These are phyloP conservation scores for Notocelia uddmanniana DNA, from an alignment of 2,888 invertebrate genomes.

Conservation along the genomic window DNA sequence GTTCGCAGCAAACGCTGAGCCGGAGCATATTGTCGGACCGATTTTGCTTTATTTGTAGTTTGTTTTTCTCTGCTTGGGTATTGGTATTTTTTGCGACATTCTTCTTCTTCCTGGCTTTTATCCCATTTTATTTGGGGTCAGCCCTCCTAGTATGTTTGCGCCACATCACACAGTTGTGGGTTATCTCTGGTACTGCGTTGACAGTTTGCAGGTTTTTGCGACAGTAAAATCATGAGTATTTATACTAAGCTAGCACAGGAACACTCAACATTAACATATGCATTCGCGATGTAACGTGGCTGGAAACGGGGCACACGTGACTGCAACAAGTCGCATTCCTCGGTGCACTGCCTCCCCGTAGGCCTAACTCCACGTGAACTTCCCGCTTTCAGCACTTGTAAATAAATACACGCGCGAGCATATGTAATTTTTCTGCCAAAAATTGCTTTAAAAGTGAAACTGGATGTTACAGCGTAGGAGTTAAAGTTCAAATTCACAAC, in stretches of 20 bases:
- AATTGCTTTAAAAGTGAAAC: not conserved
- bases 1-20: too few relatives aligned
- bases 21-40: too few relatives aligned
- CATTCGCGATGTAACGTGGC: not conserved
- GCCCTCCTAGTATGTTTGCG: too few relatives aligned
- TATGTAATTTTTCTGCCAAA: slow-evolving; percentile 15
- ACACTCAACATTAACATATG: not conserved
- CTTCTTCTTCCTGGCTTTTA: too few relatives aligned
- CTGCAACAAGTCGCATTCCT: slow-evolving; percentile 68
- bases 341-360: slow-evolving; percentile 42
- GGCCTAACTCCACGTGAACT: slow-evolving; percentile 37
- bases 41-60: too few relatives aligned
- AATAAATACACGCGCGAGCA: slow-evolving; percentile 30
- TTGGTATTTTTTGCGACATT: too few relatives aligned
- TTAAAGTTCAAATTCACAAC: not conserved
- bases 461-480: not conserved
- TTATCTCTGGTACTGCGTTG: too few relatives aligned
- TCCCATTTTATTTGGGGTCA: too few relatives aligned
- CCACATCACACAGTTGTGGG: too few relatives aligned
- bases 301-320: slow-evolving; percentile 45
- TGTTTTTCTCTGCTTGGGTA: too few relatives aligned
- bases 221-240: too few relatives aligned
- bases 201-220: too few relatives aligned
- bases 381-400: slow-evolving; percentile 22
- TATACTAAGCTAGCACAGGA: not conserved